phyloP scores from a whole-genome alignment of 2,888 invertebrate species.

The Pelosia muscerda region DNA sequence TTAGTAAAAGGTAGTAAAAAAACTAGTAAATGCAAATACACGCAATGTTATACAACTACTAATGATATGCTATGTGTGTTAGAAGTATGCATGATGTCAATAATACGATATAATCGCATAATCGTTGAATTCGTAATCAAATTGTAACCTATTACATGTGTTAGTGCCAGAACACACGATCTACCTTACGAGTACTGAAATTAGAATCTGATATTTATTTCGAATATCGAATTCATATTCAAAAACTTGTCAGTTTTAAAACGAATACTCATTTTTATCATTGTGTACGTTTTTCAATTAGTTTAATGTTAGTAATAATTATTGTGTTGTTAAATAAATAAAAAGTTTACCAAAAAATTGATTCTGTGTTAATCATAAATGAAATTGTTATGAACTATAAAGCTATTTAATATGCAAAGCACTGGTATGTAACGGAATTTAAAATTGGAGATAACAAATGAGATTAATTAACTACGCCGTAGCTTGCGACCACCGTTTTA shows the following conservation, averaged over 20 bases:
- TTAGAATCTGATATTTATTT: slow-evolving; percentile 15
- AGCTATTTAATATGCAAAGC: slow-evolving; percentile 28
- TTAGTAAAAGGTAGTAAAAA: neutral
- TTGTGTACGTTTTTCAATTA: slow-evolving; percentile 3
- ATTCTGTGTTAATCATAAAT: neutral
- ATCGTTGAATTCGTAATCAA: neutral
- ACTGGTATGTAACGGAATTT: slow-evolving; percentile 34
- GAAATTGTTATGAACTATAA: slow-evolving; percentile 17
- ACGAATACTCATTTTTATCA: slow-evolving; percentile 18
- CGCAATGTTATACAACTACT: neutral
- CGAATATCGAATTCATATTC: slow-evolving; percentile 17
- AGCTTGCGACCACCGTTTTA: slow-evolving; percentile 42
- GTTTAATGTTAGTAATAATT: neutral
- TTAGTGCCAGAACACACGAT: neutral
- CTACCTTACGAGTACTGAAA: slow-evolving; percentile 9
- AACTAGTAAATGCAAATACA: neutral
- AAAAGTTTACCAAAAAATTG: neutral
- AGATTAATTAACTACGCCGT: slow-evolving; percentile 43
- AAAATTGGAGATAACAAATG: slow-evolving; percentile 46
- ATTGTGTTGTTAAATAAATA: neutral
- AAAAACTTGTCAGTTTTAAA: slow-evolving; percentile 16
- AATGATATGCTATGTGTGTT: neutral
- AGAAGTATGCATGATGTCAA: neutral
- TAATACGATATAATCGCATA: neutral
- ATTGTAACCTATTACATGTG: neutral